Percentiles rank a stretch among this genome's conserved stretches.
These are phyloP conservation scores for Neoseiulus cucumeris DNA, from an alignment of 1,140 invertebrate species.

Conservation along the genomic window DNA sequence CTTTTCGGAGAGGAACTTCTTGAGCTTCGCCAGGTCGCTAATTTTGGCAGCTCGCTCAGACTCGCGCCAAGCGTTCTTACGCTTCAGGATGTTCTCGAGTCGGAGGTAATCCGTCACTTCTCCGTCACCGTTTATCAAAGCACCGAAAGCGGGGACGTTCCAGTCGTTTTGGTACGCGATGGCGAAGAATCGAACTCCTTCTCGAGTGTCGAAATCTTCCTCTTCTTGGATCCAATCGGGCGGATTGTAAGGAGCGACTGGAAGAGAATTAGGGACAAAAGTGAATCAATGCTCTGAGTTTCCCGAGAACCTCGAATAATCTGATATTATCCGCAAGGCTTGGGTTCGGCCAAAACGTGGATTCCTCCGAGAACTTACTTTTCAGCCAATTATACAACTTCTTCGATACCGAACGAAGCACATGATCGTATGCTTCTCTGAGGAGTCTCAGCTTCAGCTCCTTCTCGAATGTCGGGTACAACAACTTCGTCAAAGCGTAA, in stretches of 20 bases:
- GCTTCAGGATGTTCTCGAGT: slow-evolving; percentile 58
- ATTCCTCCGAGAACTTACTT: not conserved
- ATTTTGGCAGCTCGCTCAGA: slow-evolving; percentile 49
- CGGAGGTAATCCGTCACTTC: slow-evolving; percentile 76
- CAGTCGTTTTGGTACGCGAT: slow-evolving; percentile 69
- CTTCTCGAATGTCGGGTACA: slow-evolving; percentile 69
- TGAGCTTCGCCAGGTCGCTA: slow-evolving; percentile 50
- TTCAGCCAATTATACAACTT: slow-evolving; percentile 9
- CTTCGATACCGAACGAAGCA: slow-evolving; percentile 37
- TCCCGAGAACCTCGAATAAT: not conserved
- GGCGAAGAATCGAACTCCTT: slow-evolving; percentile 65
- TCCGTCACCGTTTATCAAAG: slow-evolving; percentile 63
- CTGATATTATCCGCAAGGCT: not conserved
- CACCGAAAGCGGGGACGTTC: slow-evolving; percentile 67
- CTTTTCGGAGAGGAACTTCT: slow-evolving; percentile 65
- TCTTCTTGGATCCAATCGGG: slow-evolving; percentile 52
- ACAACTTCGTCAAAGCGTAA: slow-evolving; percentile 60
- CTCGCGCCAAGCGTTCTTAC: slow-evolving; percentile 49
- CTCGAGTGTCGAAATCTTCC: slow-evolving; percentile 67
- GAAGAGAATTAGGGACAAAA: not conserved
- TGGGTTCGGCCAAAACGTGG: not conserved
- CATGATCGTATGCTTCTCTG: slow-evolving; percentile 68
- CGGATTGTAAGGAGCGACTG: slow-evolving; percentile 56
- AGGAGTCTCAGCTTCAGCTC: slow-evolving; percentile 61
- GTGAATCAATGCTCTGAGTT: not conserved